Base-by-base conservation (phyloP, 2,113 vertebrate species). In the Centrocercus urophasianus region DNA sequence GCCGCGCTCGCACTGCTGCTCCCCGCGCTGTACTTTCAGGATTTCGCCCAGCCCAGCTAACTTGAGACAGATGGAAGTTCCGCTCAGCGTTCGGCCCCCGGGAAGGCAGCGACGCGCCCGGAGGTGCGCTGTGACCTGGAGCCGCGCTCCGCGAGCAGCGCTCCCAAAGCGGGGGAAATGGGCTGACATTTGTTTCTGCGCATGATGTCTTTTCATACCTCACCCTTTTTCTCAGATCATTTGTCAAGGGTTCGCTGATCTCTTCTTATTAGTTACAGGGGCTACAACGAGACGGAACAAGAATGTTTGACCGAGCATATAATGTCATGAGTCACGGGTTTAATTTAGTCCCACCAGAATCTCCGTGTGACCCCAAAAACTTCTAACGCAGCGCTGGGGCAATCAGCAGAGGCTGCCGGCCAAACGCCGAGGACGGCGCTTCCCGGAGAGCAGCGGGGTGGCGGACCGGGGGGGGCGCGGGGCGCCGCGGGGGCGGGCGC, bases 161-260 rank as follows among this genome's bases (percentile, higher is more conserved):
- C 16, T 88, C 83, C 93, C 79, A 89, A 94, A 89, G 72, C 40
- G 52, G 20, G 63, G 78, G 85, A 85, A 96, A 93, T 14, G 90
- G 91, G 71, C 89, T 90, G 83, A 80, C 88, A 93, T 95, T 96
- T 94, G 93, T 93, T 93, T 93, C 93, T 95, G 93, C 67, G 24
- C 93, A 90, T 71, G 91, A 73, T 86, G 86, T 67, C 93, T 93
- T 89, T 96, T 93, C 94, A 82, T 96, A 96, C 91, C 86, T 96
- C 96, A 94, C 86, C 79, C 96, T 89, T 96, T 95, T 92, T 93
- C 96, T 97, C 95, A 96, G 95, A 96, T 97, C 94, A 96, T 96
- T 97, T 95, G 94, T 95, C 94, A 93, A 80, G 94, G 90, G 93
- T 96, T 94, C 83, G 60, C 92, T 76, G 93, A 93, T 95, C 97